Percentiles rank a stretch among this genome's conserved stretches.
Evolutionary conservation across 2,797 vertebrate genomes (phyloP).

Genomic region (Pitangus sulphuratus): DNA sequence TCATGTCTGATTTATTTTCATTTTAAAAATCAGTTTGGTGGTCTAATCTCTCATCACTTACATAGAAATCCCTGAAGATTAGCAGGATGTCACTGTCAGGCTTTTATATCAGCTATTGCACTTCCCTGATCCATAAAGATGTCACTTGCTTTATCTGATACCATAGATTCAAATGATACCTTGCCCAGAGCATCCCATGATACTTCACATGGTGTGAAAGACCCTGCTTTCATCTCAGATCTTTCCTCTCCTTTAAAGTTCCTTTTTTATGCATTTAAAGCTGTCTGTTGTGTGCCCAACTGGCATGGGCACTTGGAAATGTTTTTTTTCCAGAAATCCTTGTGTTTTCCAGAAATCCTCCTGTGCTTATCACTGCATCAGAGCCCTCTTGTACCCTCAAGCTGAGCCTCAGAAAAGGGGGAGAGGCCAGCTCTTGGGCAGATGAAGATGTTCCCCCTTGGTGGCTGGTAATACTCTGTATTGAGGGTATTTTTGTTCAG

Average conservation of each 20-base stretch:
- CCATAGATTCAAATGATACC: neutral
- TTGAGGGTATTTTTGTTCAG: neutral
- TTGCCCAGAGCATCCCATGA: neutral
- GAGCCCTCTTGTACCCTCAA: neutral
- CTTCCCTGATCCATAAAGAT: neutral
- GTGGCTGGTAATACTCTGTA: rapidly evolving
- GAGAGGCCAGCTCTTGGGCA: neutral
- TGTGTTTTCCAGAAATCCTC: neutral
- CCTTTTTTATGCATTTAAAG: neutral
- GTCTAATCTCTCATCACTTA: neutral
- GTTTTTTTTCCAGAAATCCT: neutral
- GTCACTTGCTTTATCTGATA: neutral
- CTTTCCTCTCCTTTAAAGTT: neutral
- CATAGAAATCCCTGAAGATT: neutral
- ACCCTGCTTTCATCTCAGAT: neutral
- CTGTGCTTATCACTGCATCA: rapidly evolving
- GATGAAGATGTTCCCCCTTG: neutral
- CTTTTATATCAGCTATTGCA: neutral
- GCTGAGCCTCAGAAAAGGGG: neutral
- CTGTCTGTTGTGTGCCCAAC: neutral
- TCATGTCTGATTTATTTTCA: neutral
- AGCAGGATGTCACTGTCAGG: neutral
- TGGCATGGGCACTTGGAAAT: neutral
- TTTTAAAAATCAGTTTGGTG: neutral
- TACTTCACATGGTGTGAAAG: neutral